Evolutionary conservation across 2,888 invertebrate species (phyloP).

Genomic region (Apotomis turbidana): DNA sequence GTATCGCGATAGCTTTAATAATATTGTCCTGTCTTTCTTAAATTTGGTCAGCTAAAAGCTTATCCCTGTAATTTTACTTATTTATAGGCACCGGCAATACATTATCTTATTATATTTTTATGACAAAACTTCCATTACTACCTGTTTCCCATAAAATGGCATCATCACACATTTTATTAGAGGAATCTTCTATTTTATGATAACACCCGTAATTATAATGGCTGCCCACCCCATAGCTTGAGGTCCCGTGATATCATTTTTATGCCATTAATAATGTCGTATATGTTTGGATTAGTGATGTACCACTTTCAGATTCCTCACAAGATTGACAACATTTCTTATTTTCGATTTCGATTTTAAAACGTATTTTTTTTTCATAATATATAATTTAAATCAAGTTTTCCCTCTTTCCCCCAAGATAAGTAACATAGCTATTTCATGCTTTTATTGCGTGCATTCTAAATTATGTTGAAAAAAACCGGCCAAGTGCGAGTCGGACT

Average conservation of each 20-base stretch:
- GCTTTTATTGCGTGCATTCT: too few relatives aligned
- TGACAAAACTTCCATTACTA: conserved; percentile 23
- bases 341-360: too few relatives aligned
- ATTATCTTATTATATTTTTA: conserved; percentile 28
- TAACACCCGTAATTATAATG: conserved; percentile 38
- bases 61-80: not conserved
- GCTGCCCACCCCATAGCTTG: conserved; percentile 30
- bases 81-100: conserved; percentile 1
- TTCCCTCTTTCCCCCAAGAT: too few relatives aligned
- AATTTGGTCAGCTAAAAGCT: not conserved
- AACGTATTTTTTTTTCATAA: too few relatives aligned
- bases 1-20: too few relatives aligned
- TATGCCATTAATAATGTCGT: conserved; percentile 33
- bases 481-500: too few relatives aligned
- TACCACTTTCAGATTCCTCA: too few relatives aligned
- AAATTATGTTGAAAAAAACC: too few relatives aligned
- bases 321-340: too few relatives aligned
- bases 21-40: too few relatives aligned
- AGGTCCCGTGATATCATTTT: conserved; percentile 28
- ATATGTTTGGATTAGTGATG: not conserved
- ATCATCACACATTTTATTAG: conserved; percentile 41
- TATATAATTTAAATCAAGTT: too few relatives aligned
- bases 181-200: conserved; percentile 40
- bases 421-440: too few relatives aligned
- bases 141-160: conserved; percentile 39